phyloP scores from a whole-genome alignment of 2,113 vertebrate genomes.

The Euleptes europaea region DNA sequence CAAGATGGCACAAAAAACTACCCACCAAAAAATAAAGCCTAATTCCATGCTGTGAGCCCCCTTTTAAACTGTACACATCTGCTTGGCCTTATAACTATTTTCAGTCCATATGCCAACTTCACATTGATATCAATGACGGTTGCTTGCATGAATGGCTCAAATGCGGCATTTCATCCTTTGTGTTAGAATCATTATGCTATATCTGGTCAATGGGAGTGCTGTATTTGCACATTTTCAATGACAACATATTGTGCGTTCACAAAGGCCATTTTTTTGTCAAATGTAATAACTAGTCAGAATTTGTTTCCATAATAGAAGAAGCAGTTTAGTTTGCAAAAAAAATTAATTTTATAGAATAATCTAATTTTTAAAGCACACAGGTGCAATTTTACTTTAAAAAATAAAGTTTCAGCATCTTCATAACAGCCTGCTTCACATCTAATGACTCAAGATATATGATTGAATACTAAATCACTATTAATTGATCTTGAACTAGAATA shows the following conservation, averaged over 20 bases:
- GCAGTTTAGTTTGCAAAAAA: background rate
- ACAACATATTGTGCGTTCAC: constrained; percentile 29
- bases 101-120: background rate
- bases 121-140: background rate
- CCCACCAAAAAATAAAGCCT: constrained; percentile 24
- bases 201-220: constrained; percentile 15
- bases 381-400: constrained; percentile 1
- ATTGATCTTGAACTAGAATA: background rate
- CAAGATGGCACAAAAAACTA: constrained; percentile 14
- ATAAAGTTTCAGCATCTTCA: background rate
- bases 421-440: background rate
- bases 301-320: constrained; percentile 22
- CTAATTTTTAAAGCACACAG: background rate
- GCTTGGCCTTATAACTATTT: constrained; percentile 21
- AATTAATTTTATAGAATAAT: background rate
- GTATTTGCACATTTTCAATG: constrained; percentile 27
- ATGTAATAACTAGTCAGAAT: constrained; percentile 22
- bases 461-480: background rate
- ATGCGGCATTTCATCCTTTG: background rate
- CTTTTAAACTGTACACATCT: background rate
- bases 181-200: background rate
- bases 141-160: constrained; percentile 18
- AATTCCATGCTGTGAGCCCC: constrained; percentile 5
- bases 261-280: constrained; percentile 25
- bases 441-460: background rate